phyloP scores from a whole-genome alignment of 92 coral and sea anemone genomes.

The Virgularia gustaviana region DNA sequence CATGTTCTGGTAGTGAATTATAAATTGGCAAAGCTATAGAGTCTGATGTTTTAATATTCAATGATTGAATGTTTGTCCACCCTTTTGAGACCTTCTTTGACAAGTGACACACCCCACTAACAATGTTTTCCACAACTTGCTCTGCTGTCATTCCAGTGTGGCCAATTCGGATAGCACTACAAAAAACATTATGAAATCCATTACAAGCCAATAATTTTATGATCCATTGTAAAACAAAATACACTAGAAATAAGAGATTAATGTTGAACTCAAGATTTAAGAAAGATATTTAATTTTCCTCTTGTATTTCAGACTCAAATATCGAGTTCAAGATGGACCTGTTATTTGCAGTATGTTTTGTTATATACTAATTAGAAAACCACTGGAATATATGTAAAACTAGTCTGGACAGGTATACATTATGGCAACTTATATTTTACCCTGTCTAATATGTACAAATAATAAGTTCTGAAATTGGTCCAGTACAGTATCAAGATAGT shows the following conservation, averaged over 20 bases:
- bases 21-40: conserved; percentile 89
- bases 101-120: conserved; percentile 61
- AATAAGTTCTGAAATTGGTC: background rate
- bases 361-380: background rate
- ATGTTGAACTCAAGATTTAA: background rate
- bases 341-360: too few relatives aligned
- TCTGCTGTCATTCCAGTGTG: conserved; percentile 80
- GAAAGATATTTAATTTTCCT: too few relatives aligned
- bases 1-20: conserved; percentile 82
- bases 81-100: conserved; percentile 84
- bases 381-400: background rate
- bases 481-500: background rate
- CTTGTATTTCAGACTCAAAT: too few relatives aligned
- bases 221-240: too few relatives aligned
- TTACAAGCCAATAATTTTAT: background rate
- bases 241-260: background rate
- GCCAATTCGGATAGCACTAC: conserved; percentile 79
- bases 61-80: conserved; percentile 86
- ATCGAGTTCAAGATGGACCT: too few relatives aligned
- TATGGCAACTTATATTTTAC: too few relatives aligned
- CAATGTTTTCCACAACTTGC: conserved; percentile 67
- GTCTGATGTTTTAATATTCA: conserved; percentile 79
- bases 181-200: background rate
- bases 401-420: too few relatives aligned
- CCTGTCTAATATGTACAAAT: too few relatives aligned